Conservation (phyloP, 1,140 invertebrate genomes). For the Cyrtorhinus lividipennis region DNA sequence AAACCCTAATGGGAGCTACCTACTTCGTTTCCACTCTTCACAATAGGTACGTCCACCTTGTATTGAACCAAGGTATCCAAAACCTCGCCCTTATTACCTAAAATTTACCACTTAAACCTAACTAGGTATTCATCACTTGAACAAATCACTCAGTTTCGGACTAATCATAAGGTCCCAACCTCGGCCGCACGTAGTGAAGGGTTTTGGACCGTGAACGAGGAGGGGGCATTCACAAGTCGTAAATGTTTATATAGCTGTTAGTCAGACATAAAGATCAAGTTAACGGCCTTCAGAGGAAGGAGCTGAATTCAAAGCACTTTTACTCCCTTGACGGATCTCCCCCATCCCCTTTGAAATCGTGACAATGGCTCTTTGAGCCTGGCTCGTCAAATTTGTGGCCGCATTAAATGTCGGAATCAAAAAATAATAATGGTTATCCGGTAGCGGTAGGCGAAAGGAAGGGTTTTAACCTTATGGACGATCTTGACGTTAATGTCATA, state of each 20-base stretch:
- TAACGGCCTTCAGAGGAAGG: constrained; percentile 2
- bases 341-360: too few relatives aligned
- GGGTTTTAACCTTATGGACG: too few relatives aligned
- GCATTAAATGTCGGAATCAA: not conserved
- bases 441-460: too few relatives aligned
- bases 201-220: not conserved
- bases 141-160: too few relatives aligned
- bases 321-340: not conserved
- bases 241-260: constrained; percentile 9
- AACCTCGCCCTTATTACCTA: too few relatives aligned
- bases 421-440: not conserved
- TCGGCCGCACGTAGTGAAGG: too few relatives aligned
- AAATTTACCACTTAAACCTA: too few relatives aligned
- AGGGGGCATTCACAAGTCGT: not conserved
- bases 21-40: not conserved
- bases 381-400: not conserved
- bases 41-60: too few relatives aligned
- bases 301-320: constrained; percentile 2
- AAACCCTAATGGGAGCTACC: not conserved
- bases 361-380: not conserved
- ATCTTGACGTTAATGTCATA: too few relatives aligned
- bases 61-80: too few relatives aligned
- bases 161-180: too few relatives aligned
- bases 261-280: not conserved
- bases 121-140: too few relatives aligned